Evolutionary conservation across 2,797 vertebrate species (phyloP).

Genomic region (Fundulus diaphanus): DNA sequence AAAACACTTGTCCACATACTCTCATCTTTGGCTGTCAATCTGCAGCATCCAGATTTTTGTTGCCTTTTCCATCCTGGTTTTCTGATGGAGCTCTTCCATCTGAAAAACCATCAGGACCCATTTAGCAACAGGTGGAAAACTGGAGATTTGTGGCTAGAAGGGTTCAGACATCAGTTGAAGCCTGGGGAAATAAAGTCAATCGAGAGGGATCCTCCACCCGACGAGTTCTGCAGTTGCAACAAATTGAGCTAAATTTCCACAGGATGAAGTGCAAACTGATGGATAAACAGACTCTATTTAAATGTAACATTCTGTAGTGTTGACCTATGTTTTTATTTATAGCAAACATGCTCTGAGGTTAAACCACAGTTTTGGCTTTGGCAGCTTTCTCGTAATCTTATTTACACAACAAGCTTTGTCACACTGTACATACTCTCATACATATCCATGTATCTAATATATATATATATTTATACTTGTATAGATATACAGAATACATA

Average conservation of each 20-base stretch:
- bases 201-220: background rate
- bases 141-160: background rate
- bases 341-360: constrained; percentile 49
- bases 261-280: constrained; percentile 30
- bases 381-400: constrained; percentile 78
- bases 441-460: constrained; percentile 63
- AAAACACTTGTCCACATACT: background rate
- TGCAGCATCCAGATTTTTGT: background rate
- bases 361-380: constrained; percentile 69
- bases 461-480: constrained; percentile 57
- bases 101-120: background rate
- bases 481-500: constrained; percentile 62
- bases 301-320: constrained; percentile 55
- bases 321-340: constrained; percentile 26
- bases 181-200: background rate
- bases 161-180: background rate
- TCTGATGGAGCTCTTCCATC: background rate
- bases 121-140: background rate
- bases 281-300: constrained; percentile 14
- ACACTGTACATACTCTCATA: constrained; percentile 70
- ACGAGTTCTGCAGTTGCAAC: background rate
- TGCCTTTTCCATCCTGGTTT: background rate
- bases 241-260: background rate
- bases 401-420: constrained; percentile 69
- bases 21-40: constrained; percentile 25